These are phyloP conservation scores for Zhengitettix transpicula DNA, from an alignment of 2,888 invertebrate species.

Conservation along the genomic window DNA sequence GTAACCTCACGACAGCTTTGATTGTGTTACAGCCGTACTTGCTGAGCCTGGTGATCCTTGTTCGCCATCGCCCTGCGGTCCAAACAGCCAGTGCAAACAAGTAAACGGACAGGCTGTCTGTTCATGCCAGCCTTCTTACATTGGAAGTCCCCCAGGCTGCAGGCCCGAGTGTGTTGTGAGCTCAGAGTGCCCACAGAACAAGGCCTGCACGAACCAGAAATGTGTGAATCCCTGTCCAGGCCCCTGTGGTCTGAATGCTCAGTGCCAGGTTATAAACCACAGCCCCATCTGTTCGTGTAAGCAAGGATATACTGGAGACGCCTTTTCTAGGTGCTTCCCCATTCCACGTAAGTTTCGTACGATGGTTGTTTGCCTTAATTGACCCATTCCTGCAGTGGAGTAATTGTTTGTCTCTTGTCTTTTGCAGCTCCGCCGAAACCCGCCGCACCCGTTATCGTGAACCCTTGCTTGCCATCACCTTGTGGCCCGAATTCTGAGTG, in stretches of 20 bases:
- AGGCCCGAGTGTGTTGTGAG: constrained; percentile 56
- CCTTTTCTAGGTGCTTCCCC: constrained; percentile 26
- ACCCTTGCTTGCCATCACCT: constrained; percentile 26
- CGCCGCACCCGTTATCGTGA: constrained; percentile 20
- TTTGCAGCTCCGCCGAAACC: constrained; percentile 17
- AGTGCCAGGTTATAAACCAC: constrained; percentile 62
- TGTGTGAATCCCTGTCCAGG: constrained; percentile 59
- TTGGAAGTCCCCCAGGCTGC: constrained; percentile 49
- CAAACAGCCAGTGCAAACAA: constrained; percentile 43
- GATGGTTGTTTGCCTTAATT: background rate
- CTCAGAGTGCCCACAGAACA: constrained; percentile 51
- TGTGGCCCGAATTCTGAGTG: constrained; percentile 49
- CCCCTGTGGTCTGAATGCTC: constrained; percentile 50
- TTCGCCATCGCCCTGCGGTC: constrained; percentile 45
- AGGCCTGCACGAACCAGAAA: constrained; percentile 52
- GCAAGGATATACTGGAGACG: constrained; percentile 46
- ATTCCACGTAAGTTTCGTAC: constrained; percentile 18
- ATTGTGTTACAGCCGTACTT: constrained; percentile 15
- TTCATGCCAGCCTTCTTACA: constrained; percentile 44
- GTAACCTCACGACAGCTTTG: background rate
- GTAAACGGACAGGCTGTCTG: constrained; percentile 49
- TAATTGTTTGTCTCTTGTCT: constrained; percentile 4
- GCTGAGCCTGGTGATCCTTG: constrained; percentile 31
- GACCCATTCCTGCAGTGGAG: background rate
- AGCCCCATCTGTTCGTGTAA: constrained; percentile 56